Percentiles rank a stretch among this genome's conserved stretches.
Evolutionary conservation across 2,797 vertebrate genomes (phyloP).

Genomic region (Enteromius unitaeniatus): DNA sequence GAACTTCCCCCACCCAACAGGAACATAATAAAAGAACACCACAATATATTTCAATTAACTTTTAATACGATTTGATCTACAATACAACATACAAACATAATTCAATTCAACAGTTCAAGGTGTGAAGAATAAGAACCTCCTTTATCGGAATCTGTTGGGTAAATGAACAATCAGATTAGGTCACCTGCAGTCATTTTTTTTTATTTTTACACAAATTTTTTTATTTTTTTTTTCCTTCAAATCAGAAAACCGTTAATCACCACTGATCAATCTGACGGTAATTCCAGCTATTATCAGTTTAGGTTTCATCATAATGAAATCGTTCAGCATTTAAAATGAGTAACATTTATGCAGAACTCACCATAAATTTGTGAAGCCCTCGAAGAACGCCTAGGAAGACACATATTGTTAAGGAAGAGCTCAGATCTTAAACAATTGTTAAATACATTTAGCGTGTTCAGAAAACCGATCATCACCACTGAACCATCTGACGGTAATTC

Average conservation of each 20-base stretch:
- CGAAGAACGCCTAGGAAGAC: neutral
- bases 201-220: too few species aligned
- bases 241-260: conserved; percentile 62
- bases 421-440: rapidly evolving
- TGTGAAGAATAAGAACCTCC: neutral
- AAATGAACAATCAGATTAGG: neutral
- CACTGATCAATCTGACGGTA: conserved; percentile 65
- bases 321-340: neutral
- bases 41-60: neutral
- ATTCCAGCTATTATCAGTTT: conserved; percentile 66
- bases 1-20: neutral
- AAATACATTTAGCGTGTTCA: conserved; percentile 70
- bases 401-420: neutral
- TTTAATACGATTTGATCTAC: neutral
- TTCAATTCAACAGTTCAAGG: neutral
- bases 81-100: neutral
- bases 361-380: neutral
- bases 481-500: conserved; percentile 92
- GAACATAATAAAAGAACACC: neutral
- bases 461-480: conserved; percentile 87
- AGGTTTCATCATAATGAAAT: conserved; percentile 55
- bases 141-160: neutral
- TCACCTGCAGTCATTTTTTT: neutral
- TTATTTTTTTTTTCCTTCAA: neutral
- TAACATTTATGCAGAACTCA: neutral